Evolutionary conservation across 2,888 invertebrate genomes (phyloP), one percentile per base, ranked within the genome.

Genomic region (Agrilus cyanescens): DNA sequence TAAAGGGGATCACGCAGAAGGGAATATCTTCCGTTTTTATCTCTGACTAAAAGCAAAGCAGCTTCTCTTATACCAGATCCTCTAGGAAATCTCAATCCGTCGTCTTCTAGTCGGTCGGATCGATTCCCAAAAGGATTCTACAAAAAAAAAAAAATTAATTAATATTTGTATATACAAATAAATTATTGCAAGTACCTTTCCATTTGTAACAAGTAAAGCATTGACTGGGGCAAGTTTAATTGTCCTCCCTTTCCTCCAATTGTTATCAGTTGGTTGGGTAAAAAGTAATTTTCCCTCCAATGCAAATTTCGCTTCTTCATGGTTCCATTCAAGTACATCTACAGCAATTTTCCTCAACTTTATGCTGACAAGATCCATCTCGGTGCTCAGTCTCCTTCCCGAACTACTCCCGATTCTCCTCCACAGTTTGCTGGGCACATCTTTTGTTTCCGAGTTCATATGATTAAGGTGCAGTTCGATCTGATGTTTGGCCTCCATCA

Each of bases 401-500:
- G 74, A 73, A 29, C 86, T 87, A 53, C 78, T 82, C 12, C 89
- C 90, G 50, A 93, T 83, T 57, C 90, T 74, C 50, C 91, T 74
- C 93, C 93, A 93, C 37, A 93, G 72, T 54, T 89, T 90, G 41
- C 88, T 86, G 31, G 89, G 88, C 14, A 89, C 84, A 56, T 90
- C 90, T 61, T 89, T 90, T 20, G 90, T 88, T 60, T 89, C 85
- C 53, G 90, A 85, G 66, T 93, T 93, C 74, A 96, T 95, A 62
- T 93, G 90, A 61, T 89, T 90, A 52, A 96, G 75, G 58, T 94
- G 87, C 48, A 88, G 74, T 66, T 95, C 94, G 46, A 96, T 90
- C 67, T 90, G 90, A 54, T 87, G 83, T 64, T 91, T 90, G 3
- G 95, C 87, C 57, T 86, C 82, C 55, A 84, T 80, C 34, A 95